Percentiles rank a stretch among this genome's conserved stretches.
Evolutionary conservation across 2,113 vertebrate genomes (phyloP).

Genomic region (Bungarus multicinctus): DNA sequence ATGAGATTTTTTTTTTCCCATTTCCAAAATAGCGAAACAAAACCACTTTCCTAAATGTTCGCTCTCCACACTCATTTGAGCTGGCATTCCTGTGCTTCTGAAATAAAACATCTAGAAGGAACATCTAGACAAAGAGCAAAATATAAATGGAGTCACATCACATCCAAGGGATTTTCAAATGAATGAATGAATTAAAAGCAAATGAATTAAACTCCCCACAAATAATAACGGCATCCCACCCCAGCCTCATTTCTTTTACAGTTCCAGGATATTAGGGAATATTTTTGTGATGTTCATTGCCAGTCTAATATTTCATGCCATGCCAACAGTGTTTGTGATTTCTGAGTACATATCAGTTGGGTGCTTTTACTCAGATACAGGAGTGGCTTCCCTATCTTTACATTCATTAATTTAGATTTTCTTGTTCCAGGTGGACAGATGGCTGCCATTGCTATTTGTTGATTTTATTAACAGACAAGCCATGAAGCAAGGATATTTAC

Average conservation of each 20-base stretch:
- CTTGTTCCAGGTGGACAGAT: neutral
- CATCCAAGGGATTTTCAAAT: neutral
- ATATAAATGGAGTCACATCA: neutral
- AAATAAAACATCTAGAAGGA: conserved; percentile 29
- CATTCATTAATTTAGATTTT: neutral
- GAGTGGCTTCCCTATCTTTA: neutral
- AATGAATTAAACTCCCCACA: neutral
- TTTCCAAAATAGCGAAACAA: neutral
- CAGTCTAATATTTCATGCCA: neutral
- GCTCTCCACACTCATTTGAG: conserved; percentile 32
- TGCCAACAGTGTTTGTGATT: neutral
- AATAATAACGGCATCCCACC: neutral
- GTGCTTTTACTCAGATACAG: neutral
- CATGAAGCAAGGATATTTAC: neutral
- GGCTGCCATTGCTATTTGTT: neutral
- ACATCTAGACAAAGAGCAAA: conserved; percentile 31
- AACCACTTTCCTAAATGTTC: conserved; percentile 29
- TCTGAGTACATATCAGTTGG: neutral
- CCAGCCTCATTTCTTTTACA: neutral
- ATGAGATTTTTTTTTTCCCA: conserved; percentile 49
- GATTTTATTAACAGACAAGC: neutral
- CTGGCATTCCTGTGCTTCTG: conserved; percentile 18
- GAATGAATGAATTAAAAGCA: neutral
- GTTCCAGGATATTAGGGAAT: neutral
- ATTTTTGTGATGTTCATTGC: neutral